Base-by-base conservation (phyloP, 2,797 vertebrate genomes). In the Babyrousa celebensis region DNA sequence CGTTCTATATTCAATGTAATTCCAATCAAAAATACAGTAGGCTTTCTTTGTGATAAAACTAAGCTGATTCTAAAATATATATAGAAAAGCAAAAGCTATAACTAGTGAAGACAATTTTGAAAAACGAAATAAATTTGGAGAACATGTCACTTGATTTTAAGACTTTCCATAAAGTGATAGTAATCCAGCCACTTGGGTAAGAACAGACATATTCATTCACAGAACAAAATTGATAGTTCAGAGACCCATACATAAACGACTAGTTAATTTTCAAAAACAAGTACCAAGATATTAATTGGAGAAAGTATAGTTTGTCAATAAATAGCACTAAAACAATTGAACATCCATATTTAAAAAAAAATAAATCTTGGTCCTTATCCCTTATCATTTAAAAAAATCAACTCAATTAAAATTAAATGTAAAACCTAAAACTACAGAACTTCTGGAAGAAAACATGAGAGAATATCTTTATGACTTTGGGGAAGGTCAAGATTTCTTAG, bases 341-440 rank as follows among this genome's bases (percentile, higher is more conserved):
- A 71, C 15, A 71, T 32, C 20, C 16, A 27, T 60, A 25, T 58
- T 56, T 1, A n/a, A 83, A 83, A 83, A 89, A 82, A 27, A 17
- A 48, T 67, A n/a, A 48, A 48, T 10, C n/a, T 23, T 40, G 54
- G 58, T 25, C 32, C 12, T 56, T 56, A 85, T 2, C 17, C 9
- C 12, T 74, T 43, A 62, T 7, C 25, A 56, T 70, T 40, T 25
- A 71, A 63, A 75, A 67, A n/a, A 77, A 72, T 43, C 16, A 43
- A 60, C 17, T 60, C 20, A 16, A 67, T 77, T 40, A 58, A 77
- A 85, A 85, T 52, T 85, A 75, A 77, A 75, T 12, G 10, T 52
- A 91, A 83, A 91, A n/a, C 20, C 20, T 91, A 91, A 71, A 88
- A 63, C 14, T 52, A 63, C 23, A 88, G 63, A 82, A 71, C 54